A percentile compares a stretch with the other conserved stretches of the same genome.
Conservation (phyloP, 2,888 invertebrate species). For the Rotaria macrura region DNA sequence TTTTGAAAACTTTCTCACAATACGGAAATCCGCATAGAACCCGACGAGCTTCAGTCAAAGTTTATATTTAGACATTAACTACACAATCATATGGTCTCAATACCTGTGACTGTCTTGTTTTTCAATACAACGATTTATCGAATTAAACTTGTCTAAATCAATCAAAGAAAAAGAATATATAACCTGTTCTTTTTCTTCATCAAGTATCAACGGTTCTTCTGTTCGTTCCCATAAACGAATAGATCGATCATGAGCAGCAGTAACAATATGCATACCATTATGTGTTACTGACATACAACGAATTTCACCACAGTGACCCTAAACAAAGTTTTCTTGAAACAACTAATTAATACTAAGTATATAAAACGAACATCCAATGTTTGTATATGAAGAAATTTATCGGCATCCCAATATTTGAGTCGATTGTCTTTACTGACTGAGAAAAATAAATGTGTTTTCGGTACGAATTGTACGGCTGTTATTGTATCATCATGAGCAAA, state of each 20-base stretch:
- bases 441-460: conserved; percentile 81
- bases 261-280: conserved; percentile 64
- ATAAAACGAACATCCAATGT: conserved; percentile 52
- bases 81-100: too few relatives aligned
- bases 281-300: conserved; percentile 66
- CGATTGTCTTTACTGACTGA: conserved; percentile 83
- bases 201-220: conserved; percentile 76
- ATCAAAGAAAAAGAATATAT: neutral
- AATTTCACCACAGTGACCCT: conserved; percentile 74
- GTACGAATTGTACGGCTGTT: conserved; percentile 74
- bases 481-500: conserved; percentile 93
- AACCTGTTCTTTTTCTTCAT: conserved; percentile 70
- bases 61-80: too few relatives aligned
- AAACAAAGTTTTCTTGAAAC: neutral
- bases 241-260: conserved; percentile 76
- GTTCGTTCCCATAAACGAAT: conserved; percentile 73
- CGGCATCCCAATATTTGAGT: conserved; percentile 92
- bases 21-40: too few relatives aligned
- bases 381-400: conserved; percentile 72
- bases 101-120: too few relatives aligned
- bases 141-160: too few relatives aligned
- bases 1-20: too few relatives aligned
- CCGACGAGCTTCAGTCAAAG: too few relatives aligned
- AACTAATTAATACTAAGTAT: too few relatives aligned
- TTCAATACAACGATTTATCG: too few relatives aligned